Base-by-base conservation (phyloP, 2,888 invertebrate species). In the Camponotus fellah region DNA sequence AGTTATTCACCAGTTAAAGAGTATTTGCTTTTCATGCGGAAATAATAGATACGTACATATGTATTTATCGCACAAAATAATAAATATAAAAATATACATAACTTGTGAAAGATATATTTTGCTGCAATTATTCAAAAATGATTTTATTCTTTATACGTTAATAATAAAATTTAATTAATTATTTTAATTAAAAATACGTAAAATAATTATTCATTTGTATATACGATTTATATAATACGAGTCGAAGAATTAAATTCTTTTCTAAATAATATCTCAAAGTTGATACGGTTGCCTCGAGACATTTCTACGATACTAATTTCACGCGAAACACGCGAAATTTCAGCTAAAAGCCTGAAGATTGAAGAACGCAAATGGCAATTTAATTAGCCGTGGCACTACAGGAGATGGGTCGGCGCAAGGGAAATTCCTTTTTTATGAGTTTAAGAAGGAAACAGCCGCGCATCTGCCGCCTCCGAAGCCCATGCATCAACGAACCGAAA, bases 391-490 rank as follows among this genome's bases (percentile, higher is more conserved):
- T 56, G 21, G 49, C 56, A 37, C 79, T 76, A 82, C 77, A 65
- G 46, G 62, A 69, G 79, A 79, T 82, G 82, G 64, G 75, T 83
- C 77, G 65, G 82, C 82, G 87, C 37, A 66, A 21, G 80, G 62
- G 49, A 85, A 85, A 86, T 64, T 76, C 75, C 69, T 84, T 89
- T 89, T 89, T 89, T 89, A 88, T 82, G 85, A 81, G 82, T 80
- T 83, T 74, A 74, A 68, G 72, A 49, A 79, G 66, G 82, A 46
- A 84, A 43, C 58, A 46, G 49, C 46, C 76, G 72, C 82, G 77
- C 88, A 88, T 86, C 88, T 86, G 87, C 85, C 85, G 72, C 81
- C 74, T 72, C 21, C 53, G 49, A 74, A 85, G 71, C 75, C 83
- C 87, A 82, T 88, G 85, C 88, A 85, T 89, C 90, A 86, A 71